Conservation (phyloP, 2,888 invertebrate species). For the Drosophila melanosoma region DNA sequence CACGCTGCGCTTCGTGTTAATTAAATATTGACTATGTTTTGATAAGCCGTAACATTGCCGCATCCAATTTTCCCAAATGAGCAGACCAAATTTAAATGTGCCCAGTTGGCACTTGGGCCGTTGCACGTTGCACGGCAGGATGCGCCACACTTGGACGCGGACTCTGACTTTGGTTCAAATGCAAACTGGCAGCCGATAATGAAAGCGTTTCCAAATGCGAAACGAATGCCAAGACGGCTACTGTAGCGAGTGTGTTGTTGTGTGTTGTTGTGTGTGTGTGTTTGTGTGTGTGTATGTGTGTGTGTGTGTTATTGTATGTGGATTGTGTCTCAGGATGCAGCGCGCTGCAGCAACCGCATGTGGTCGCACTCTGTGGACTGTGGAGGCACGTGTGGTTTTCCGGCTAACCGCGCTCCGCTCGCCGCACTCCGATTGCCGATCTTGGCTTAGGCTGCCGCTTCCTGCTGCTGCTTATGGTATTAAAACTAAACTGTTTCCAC, state of each 20-base stretch:
- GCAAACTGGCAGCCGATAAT: slow-evolving; percentile 61
- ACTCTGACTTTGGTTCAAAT: background rate
- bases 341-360: slow-evolving; percentile 63
- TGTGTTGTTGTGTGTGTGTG: background rate
- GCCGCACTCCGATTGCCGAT: background rate
- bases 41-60: slow-evolving; percentile 76
- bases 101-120: slow-evolving; percentile 31
- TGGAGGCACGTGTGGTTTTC: slow-evolving; percentile 82
- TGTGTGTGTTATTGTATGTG: background rate
- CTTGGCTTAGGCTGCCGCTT: slow-evolving; percentile 45
- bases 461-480: slow-evolving; percentile 66
- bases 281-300: slow-evolving; percentile 14
- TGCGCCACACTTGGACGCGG: slow-evolving; percentile 57
- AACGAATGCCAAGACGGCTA: slow-evolving; percentile 79
- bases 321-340: slow-evolving; percentile 42
- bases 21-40: slow-evolving; percentile 80
- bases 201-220: slow-evolving; percentile 83
- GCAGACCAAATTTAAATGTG: slow-evolving; percentile 67
- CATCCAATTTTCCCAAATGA: slow-evolving; percentile 49
- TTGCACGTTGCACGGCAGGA: slow-evolving; percentile 66
- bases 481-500: slow-evolving; percentile 82
- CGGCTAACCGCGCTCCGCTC: slow-evolving; percentile 67
- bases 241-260: slow-evolving; percentile 68
- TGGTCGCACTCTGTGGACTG: slow-evolving; percentile 50
- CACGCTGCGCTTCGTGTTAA: slow-evolving; percentile 79